A percentile compares a stretch with the other conserved stretches of the same genome.
Evolutionary conservation across 2,113 vertebrate species (phyloP).

Genomic region (Brachyhypopomus gauderio): DNA sequence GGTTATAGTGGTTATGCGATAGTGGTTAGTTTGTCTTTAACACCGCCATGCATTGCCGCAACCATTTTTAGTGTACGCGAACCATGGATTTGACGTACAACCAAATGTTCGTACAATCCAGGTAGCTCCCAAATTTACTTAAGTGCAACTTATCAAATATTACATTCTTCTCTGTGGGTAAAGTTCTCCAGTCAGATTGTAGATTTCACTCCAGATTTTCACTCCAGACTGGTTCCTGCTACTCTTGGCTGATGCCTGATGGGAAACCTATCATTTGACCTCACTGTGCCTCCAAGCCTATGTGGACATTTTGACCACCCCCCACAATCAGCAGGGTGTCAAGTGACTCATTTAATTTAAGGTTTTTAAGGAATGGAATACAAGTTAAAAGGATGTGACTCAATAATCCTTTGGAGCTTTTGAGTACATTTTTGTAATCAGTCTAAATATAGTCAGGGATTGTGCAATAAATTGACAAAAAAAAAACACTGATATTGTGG

Average conservation of each 20-base stretch:
- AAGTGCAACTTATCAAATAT: too few relatives aligned
- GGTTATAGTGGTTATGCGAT: too few relatives aligned
- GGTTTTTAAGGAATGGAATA: neutral
- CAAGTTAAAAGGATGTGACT: neutral
- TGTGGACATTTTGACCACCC: neutral
- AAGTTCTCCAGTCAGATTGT: too few relatives aligned
- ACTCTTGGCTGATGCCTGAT: neutral
- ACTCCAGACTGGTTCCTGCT: too few relatives aligned
- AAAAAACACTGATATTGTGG: neutral
- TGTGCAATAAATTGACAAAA: constrained; percentile 42
- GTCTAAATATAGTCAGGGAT: constrained; percentile 32
- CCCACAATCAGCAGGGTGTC: constrained; percentile 14
- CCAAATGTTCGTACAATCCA: too few relatives aligned
- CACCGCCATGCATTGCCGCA: too few relatives aligned
- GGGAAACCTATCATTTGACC: neutral
- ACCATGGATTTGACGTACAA: too few relatives aligned
- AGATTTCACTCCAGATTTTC: too few relatives aligned
- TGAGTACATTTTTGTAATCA: neutral
- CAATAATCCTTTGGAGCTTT: neutral
- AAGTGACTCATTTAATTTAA: neutral
- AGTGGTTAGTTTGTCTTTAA: too few relatives aligned
- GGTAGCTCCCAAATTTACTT: too few relatives aligned
- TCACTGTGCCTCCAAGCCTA: neutral
- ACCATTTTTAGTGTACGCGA: too few relatives aligned
- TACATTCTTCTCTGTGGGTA: too few relatives aligned